Evolutionary conservation across 2,797 vertebrate species (phyloP), one percentile per base, ranked within the genome.

Genomic region (Dendrocincla fuliginosa): DNA sequence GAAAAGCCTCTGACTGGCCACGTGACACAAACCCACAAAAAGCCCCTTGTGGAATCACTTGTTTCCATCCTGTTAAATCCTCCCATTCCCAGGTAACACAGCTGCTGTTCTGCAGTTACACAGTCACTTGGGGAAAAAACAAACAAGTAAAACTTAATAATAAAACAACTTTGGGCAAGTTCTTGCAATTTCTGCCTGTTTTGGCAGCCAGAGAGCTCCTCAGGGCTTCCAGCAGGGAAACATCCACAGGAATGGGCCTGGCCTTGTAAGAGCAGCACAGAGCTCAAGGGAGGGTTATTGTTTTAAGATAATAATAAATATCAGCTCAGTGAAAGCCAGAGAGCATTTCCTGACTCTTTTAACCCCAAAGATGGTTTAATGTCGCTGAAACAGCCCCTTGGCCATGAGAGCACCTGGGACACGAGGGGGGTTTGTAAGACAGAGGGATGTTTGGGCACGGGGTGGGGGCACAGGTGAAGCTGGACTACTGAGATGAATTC

Each of bases 231-330:
- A 44, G 41, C 24, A 42, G 28, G 57, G 19, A 64, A 75, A 53
- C 1, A 1, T 3, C 53, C 30, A 2, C 1, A 6, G 41, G 50
- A 52, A 52, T 14, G 28, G 50, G 50, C 16, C 28, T 30, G 50
- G 10, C 16, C 22, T 11, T 32, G 7, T 2, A 41, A 23, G 11
- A 28, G 13, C 0, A 0, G 9, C 35, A 13, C 2, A 8, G 11
- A 5, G 3, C 22, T 17, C 20, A 33, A 13, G 1, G 52, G 6
- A 5, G 5, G 30, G 8, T 71, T 41, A 10, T 30, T 50, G 6
- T 5, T 30, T 10, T 23, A 67, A 46, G 4, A 18, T 11, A 22
- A 9, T 9, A 9, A 20, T 6, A 42, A 61, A 20, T 2, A 20
- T 5, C 13, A 37, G 15, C 17, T 50, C 32, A 6, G 39, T 11